A percentile compares a stretch with the other conserved stretches of the same genome.
phyloP scores from a whole-genome alignment of 2,888 invertebrate species.

The Pachydiplax longipennis region DNA sequence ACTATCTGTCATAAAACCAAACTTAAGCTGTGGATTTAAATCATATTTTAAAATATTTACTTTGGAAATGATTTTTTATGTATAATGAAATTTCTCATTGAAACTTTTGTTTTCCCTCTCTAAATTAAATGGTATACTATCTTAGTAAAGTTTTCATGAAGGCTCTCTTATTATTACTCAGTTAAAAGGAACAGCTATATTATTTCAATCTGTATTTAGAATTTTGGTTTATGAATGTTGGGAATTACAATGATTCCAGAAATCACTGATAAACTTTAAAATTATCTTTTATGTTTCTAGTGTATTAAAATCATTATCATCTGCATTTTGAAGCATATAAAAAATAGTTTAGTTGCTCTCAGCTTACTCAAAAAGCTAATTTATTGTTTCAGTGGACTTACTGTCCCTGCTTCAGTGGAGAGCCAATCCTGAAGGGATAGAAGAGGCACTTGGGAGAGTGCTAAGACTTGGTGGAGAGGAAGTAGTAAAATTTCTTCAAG shows the following conservation, averaged over 20 bases:
- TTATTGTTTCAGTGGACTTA: constrained; percentile 73
- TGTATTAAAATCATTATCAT: background rate
- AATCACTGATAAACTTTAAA: background rate
- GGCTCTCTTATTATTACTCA: too few species aligned
- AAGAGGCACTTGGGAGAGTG: constrained; percentile 83
- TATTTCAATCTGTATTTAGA: too few species aligned
- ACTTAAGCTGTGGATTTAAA: too few species aligned
- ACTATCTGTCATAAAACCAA: too few species aligned
- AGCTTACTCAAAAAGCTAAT: background rate
- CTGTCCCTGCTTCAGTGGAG: constrained; percentile 91
- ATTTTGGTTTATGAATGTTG: too few species aligned
- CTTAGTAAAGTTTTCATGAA: too few species aligned
- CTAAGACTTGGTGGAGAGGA: constrained; percentile 85
- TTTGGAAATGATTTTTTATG: too few species aligned
- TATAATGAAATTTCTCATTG: too few species aligned
- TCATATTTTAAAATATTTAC: too few species aligned
- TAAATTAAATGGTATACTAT: too few species aligned
- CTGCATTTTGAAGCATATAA: background rate
- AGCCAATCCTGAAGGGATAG: constrained; percentile 84
- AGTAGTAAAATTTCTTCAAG: constrained; percentile 92
- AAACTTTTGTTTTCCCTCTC: too few species aligned
- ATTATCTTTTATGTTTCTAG: background rate
- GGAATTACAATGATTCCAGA: background rate
- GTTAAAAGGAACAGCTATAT: too few species aligned
- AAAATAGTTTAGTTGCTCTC: background rate